Base-by-base conservation (phyloP, 1,140 invertebrate genomes). In the Temnothorax nylanderi region DNA sequence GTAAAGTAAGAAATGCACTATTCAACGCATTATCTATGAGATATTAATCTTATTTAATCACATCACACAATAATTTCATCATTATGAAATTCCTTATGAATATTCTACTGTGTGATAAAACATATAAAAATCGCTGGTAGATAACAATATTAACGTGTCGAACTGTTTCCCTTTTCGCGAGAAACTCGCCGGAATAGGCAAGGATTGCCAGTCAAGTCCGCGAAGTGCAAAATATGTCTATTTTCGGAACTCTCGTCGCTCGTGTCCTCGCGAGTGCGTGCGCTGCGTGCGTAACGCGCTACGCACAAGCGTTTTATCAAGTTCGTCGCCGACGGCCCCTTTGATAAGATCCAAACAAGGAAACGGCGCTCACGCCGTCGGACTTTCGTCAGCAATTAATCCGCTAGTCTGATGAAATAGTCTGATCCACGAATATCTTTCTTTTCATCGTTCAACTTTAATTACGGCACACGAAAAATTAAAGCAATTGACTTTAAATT, bases 191-290 rank as follows among this genome's bases (percentile, higher is more conserved):
- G 47, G 26, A 51, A 54, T 26, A 71, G 41, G 47, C 26, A 72
- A 72, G 44, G 11, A 51, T 72, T 16, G 26, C 26, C 26, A 49
- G 3, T 72, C 26, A 72, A 72, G 67, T 71, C 21, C 41, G 21
- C 44, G 7, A 49, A 71, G 44, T 72, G 47, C 26, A 69, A 69
- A 69, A 44, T 44, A 13, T 44, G 11, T 37, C 62, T 65, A 65
- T 65, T 65, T 65, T 37, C 34, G 62, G 62, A 65, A 65, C 62
- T 60, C 58, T 26, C 21, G 21, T 60, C 58, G 21, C 58, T 37
- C 62, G 34, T 65, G 62, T 65, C 62, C 62, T 65, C 62, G 60
- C 62, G 3, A 65, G 34, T 65, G 18, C 62, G 62, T 37, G 34
- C 3, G 18, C 62, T 65, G 62, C 62, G 3, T 65, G 8, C 18